Base-by-base conservation (phyloP, 2,113 vertebrate species). In the Andinoacara biseriatus region DNA sequence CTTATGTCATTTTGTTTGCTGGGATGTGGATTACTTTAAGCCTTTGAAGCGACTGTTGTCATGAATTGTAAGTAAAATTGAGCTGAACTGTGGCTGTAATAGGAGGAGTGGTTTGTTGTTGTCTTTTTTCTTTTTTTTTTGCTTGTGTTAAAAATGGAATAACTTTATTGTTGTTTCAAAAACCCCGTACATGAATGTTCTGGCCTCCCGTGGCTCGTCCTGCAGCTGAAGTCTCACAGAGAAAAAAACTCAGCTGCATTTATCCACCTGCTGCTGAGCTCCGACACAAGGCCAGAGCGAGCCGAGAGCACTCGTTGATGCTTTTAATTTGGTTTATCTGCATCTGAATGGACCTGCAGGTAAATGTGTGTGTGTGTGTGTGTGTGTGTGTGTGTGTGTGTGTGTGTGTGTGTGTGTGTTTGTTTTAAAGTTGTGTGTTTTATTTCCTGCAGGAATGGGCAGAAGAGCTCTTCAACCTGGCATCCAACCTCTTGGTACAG, bases 401-500 rank as follows among this genome's bases (percentile, higher is more conserved):
- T 82, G 13, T 78, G 57, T 62, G 8, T 0, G 29, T 61, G 31
- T 31, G 31, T 31, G 31, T 35, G 35, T 33, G 14, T 62, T 7
- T 0, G 29, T 61, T 35, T n/a, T 54, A 54, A 54, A 20, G 17
- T 56, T 56, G 54, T 3, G 10, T 49, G 18, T 83, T 87, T 90
- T 87, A 82, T 89, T 94, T 87, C 87, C 49, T 92, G 7, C 91
- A 99, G 98, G 97, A 98, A 94, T 99, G 98, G 98, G 96, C 98
- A 60, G 97, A 97, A 80, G 97, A 98, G 92, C 96, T 99, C 87
- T 99, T 99, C 94, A 97, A 93, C 90, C 93, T 99, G 95, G 97
- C 97, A 17, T 98, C 98, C 58, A 99, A 99, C 91, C 85, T 99
- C 60, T 81, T 99, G 95, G 97, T 97, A 10, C 98, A 99, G 94